A percentile compares a stretch with the other conserved stretches of the same genome.
These are phyloP conservation scores for Noctilio leporinus DNA, from an alignment of 2,113 vertebrate genomes.

Conservation along the genomic window DNA sequence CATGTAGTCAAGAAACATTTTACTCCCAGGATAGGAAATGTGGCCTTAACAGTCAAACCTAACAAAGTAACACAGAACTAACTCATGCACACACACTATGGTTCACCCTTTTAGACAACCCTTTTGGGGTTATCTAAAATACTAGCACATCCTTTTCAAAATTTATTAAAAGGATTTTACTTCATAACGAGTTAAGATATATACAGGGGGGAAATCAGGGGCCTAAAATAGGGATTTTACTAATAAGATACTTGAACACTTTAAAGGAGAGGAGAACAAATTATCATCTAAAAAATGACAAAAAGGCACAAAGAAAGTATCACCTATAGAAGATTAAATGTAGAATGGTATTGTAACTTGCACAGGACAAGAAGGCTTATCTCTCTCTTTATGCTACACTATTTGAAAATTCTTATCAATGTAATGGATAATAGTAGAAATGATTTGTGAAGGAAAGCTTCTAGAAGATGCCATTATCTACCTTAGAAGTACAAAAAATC, in stretches of 20 bases:
- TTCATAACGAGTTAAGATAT: neutral
- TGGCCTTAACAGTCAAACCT: neutral
- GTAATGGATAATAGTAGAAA: neutral
- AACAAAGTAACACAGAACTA: neutral
- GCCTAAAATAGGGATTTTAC: neutral
- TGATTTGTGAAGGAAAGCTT: neutral
- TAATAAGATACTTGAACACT: neutral
- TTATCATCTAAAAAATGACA: neutral
- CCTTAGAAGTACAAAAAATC: neutral
- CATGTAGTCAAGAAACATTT: neutral
- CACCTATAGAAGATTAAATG: neutral
- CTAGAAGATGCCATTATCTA: neutral
- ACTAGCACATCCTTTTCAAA: neutral
- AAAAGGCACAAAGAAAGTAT: neutral
- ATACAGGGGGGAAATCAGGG: neutral
- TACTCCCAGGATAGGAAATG: neutral
- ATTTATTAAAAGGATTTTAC: neutral
- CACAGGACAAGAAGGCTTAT: neutral
- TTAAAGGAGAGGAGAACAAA: neutral
- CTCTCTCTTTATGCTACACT: neutral
- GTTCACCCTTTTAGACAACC: neutral
- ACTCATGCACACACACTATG: neutral
- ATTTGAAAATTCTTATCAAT: neutral
- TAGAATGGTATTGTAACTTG: neutral
- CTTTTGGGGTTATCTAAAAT: neutral